Evolutionary conservation across 2,113 vertebrate species (phyloP), one percentile per base, ranked within the genome.

Genomic region (Corythornis vintsioides): DNA sequence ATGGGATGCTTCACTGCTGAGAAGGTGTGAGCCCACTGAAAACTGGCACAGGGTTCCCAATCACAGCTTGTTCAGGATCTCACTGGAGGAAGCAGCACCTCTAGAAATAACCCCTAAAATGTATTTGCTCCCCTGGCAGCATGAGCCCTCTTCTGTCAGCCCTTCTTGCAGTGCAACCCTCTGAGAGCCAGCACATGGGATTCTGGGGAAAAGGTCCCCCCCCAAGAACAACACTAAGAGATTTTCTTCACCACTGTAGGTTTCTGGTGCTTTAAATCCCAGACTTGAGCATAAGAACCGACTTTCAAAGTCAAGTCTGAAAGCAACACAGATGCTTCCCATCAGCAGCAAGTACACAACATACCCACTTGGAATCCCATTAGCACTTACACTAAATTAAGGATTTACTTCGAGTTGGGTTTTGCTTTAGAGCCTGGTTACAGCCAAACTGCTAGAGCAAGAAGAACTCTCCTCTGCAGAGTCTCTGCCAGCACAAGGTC

Each of bases 271-370:
- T 80, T 88, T 80, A 79, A 77, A 93, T 93, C 84, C 55, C 91
- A 91, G 87, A 66, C 75, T 80, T 74, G 35, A 94, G 78, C 81
- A 83, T 40, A 67, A 88, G 67, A 96, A 89, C 29, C 3, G 38
- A 93, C 86, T 90, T 92, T 79, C 64, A 70, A 92, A 94, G 92
- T 85, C 84, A 89, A 93, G 75, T 60, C 89, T 93, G 91, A 91
- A 95, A 83, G 95, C 89, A 94, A 93, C 94, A 92, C 94, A 94
- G 89, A 94, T 93, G 94, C 95, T 96, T 96, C 79, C 90, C 93
- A 96, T 94, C 96, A 96, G 90, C 95, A 92, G 92, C 92, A 80
- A 96, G 83, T 50, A 96, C 88, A 96, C 90, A 96, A 96, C 91
- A 93, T 95, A 92, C 92, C 89, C 92, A 90, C 88, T 95, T 93